Base-by-base conservation (phyloP, 2,888 invertebrate species). In the Drosophila rubida region DNA sequence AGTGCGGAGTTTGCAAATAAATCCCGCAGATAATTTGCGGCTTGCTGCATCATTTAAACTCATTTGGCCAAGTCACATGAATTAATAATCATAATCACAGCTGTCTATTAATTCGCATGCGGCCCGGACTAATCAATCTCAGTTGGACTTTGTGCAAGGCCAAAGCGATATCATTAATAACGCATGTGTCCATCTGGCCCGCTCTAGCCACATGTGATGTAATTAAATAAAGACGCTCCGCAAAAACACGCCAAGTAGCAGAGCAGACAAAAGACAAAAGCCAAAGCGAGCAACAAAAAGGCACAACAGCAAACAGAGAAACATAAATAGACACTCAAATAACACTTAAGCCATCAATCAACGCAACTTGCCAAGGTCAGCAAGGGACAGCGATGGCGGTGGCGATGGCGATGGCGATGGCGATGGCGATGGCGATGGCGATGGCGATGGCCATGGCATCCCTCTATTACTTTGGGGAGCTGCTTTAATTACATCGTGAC, bases 341-440 rank as follows among this genome's bases (percentile, higher is more conserved):
- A 86, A 72, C 80, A 71, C 69, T 83, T 83, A 78, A 67, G 78
- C 84, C 81, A 82, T 82, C 82, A 82, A 82, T 82, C 82, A 86
- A 72, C 67, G 48, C 84, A 66, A 50, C 63, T 37, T 57, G 69
- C 59, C 87, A 82, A 82, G 81, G 82, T 83, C 84, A 69, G n/a
- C 9, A 30, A 11, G 30, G 30, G 22, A 19, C 27, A 25, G 37
- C 41, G 19, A 54, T 45, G 64, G 22, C 0, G 51, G 50, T 19
- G 67, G 19, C 9, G 14, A 6, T 4, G 19, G 41, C 9, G 41
- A 4, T 16, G 19, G 41, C 8, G 9, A 16, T 1, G 39, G 19
- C 41, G 19, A 54, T 45, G 64, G 22, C 0, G 51, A 54, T 19
- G 67, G 19, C 9, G 14, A 6, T 4, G 19, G 41, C 9, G 41